Evolutionary conservation across 2,888 invertebrate species (phyloP).

Genomic region (Gonocerus acuteangulatus): DNA sequence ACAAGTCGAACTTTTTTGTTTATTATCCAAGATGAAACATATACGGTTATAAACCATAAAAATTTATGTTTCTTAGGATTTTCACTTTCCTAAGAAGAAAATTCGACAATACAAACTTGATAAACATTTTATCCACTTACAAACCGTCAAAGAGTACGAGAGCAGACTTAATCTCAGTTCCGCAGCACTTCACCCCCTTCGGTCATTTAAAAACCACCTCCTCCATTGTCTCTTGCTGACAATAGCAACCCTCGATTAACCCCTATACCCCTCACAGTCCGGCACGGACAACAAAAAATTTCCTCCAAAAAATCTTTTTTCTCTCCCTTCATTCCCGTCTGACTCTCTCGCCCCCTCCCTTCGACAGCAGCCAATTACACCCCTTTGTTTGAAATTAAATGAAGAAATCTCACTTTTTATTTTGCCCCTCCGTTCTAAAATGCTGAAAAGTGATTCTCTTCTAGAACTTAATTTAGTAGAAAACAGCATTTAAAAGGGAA

Average conservation of each 20-base stretch:
- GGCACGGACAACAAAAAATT: background rate
- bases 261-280: background rate
- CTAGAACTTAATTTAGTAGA: no score
- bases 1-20: no score
- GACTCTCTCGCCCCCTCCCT: constrained; percentile 2
- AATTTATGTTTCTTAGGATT: no score
- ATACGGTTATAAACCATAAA: no score
- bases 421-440: no score
- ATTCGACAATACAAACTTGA: no score
- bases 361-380: constrained; percentile 8
- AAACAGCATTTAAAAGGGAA: no score
- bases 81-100: no score
- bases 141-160: background rate
- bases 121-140: no score
- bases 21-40: no score
- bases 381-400: background rate
- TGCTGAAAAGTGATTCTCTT: no score
- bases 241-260: constrained; percentile 16
- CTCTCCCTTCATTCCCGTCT: constrained; percentile 1
- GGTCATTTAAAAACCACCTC: constrained; percentile 11
- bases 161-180: constrained; percentile 14
- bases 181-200: constrained; percentile 8
- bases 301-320: no score
- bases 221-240: constrained; percentile 12
- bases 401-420: background rate